Conservation (phyloP, 2,797 vertebrate genomes). For the Sebastes itinus region DNA sequence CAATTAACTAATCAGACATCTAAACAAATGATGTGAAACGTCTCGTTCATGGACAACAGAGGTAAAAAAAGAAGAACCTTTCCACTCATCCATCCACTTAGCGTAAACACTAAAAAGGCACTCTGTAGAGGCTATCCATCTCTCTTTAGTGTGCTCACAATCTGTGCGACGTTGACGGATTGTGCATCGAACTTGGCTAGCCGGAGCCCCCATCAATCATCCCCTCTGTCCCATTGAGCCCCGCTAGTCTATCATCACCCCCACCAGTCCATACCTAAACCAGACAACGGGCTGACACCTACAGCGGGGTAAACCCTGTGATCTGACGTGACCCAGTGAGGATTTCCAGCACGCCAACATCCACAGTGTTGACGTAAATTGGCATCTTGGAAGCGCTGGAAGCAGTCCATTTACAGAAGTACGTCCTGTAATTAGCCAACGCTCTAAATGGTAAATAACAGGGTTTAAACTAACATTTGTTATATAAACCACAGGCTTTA, state of each 20-base stretch:
- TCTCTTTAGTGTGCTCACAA: constrained; percentile 68
- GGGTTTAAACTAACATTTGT: constrained; percentile 27
- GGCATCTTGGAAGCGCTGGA: neutral
- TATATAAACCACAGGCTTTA: constrained; percentile 8
- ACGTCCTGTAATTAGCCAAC: constrained; percentile 13
- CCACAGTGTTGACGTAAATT: constrained; percentile 7
- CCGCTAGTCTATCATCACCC: constrained; percentile 50
- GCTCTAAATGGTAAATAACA: constrained; percentile 28
- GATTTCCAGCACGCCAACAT: constrained; percentile 10
- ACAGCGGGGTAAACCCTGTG: constrained; percentile 9
- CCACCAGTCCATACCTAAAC: constrained; percentile 18
- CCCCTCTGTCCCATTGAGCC: constrained; percentile 40
- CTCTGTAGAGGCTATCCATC: constrained; percentile 66
- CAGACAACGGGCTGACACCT: constrained; percentile 49
- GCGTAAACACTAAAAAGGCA: constrained; percentile 52
- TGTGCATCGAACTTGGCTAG: constrained; percentile 77
- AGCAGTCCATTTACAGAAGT: constrained; percentile 8
- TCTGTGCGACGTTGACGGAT: constrained; percentile 73
- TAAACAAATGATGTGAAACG: constrained; percentile 16
- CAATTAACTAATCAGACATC: constrained; percentile 33
- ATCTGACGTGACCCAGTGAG: constrained; percentile 38
- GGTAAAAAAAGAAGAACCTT: neutral
- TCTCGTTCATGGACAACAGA: neutral
- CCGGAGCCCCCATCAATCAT: constrained; percentile 72
- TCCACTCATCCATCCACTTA: constrained; percentile 37